Percentiles rank a stretch among this genome's conserved stretches.
These are phyloP conservation scores for Oxystoma pomonae DNA, from an alignment of 2,888 invertebrate genomes.

Conservation along the genomic window DNA sequence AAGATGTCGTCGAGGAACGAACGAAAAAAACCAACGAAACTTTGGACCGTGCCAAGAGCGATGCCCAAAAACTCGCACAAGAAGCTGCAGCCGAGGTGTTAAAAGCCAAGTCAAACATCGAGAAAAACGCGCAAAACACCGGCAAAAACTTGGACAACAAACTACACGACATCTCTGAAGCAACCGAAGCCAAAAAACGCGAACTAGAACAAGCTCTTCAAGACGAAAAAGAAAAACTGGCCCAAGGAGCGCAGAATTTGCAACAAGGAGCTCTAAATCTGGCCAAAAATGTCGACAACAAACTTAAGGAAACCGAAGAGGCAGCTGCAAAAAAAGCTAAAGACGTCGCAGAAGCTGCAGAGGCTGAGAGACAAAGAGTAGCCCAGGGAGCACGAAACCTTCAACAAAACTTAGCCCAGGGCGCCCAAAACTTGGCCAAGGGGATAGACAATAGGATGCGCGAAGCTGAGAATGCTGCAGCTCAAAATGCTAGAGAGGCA, in stretches of 20 bases:
- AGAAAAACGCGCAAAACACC: conserved; percentile 26
- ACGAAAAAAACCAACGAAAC: conserved; percentile 52
- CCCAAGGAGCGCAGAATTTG: conserved; percentile 16
- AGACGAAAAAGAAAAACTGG: conserved; percentile 12
- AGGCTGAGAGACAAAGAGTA: conserved; percentile 12
- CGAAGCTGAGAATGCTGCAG: conserved; percentile 25
- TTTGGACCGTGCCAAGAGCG: conserved; percentile 58
- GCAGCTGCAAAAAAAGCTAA: conserved; percentile 23
- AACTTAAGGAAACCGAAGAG: conserved; percentile 56
- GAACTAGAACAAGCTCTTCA: conserved; percentile 10
- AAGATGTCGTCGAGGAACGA: conserved; percentile 27
- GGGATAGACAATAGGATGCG: conserved; percentile 11
- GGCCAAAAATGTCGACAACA: conserved; percentile 52
- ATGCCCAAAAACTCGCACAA: conserved; percentile 51
- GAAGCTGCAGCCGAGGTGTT: conserved; percentile 42
- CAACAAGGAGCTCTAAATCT: conserved; percentile 22
- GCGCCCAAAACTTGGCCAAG: conserved; percentile 11
- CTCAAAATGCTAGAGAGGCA: conserved; percentile 3
- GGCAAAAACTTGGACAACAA: conserved; percentile 16
- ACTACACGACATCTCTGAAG: neutral
- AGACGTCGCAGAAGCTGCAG: conserved; percentile 24
- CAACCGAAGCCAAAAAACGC: conserved; percentile 16
- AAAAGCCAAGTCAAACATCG: conserved; percentile 27
- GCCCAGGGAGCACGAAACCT: conserved; percentile 18
- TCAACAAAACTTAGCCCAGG: conserved; percentile 14